Conservation (phyloP, 2,888 invertebrate species). For the Andrena bicolor region DNA sequence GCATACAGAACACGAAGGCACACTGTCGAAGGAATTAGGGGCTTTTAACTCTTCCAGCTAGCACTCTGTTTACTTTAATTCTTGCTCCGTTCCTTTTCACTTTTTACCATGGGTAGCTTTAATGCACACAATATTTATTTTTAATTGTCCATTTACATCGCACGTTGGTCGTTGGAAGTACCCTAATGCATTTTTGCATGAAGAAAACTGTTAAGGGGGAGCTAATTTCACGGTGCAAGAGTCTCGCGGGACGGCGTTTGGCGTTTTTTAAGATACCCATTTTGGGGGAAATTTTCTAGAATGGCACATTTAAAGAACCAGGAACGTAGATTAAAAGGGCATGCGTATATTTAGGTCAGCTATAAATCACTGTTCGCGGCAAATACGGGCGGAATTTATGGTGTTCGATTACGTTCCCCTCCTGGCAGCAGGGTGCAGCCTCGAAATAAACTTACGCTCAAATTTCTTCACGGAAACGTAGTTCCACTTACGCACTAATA, state of each 20-base stretch:
- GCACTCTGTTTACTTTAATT: no score
- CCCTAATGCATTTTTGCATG: neutral
- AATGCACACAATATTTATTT: no score
- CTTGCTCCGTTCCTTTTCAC: no score
- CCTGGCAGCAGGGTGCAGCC: neutral
- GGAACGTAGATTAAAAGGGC: slow-evolving; percentile 26
- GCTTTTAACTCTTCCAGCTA: neutral
- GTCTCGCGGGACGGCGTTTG: neutral
- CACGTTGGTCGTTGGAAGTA: no score
- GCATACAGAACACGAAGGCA: neutral
- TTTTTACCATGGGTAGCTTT: no score
- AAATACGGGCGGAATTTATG: slow-evolving; percentile 50
- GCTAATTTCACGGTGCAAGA: slow-evolving; percentile 7
- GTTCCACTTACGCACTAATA: neutral
- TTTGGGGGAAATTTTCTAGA: neutral
- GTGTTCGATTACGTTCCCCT: slow-evolving; percentile 41
- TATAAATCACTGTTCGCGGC: slow-evolving; percentile 43
- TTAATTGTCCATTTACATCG: no score
- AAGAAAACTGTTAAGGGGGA: neutral
- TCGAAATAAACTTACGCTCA: slow-evolving; percentile 16
- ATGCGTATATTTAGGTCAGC: slow-evolving; percentile 31
- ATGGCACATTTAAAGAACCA: slow-evolving; percentile 1
- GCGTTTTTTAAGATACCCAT: neutral
- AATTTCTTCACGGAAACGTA: slow-evolving; percentile 11
- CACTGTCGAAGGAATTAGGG: neutral